phyloP scores from a whole-genome alignment of 2,797 vertebrate species.

The Ispidina lecontei region DNA sequence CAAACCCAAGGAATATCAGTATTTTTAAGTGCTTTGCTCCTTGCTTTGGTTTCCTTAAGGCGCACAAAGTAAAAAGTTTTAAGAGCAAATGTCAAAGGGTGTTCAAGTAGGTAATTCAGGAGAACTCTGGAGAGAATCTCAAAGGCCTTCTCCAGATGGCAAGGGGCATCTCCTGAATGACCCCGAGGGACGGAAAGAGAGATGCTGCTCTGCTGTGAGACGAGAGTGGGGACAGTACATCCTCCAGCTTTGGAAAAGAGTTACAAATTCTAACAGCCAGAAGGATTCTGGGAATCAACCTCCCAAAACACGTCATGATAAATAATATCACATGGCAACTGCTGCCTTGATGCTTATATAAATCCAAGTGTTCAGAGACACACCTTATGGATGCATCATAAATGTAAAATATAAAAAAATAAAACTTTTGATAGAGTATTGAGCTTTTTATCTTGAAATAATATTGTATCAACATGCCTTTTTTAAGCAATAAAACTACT shows the following conservation, averaged over 20 bases:
- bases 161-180: neutral
- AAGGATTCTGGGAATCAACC: neutral
- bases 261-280: neutral
- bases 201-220: neutral
- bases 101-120: neutral
- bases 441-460: neutral
- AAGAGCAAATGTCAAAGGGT: neutral
- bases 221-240: neutral
- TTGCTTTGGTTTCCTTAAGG: neutral
- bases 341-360: neutral
- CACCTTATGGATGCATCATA: neutral
- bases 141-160: neutral
- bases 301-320: neutral
- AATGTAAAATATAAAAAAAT: neutral
- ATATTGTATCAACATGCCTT: neutral
- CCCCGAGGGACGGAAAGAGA: fast-evolving
- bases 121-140: neutral
- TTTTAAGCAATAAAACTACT: neutral
- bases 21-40: neutral
- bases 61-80: neutral
- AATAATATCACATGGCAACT: neutral
- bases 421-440: neutral
- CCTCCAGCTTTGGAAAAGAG: neutral
- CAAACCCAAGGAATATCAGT: neutral
- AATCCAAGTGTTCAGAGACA: neutral